Conservation (phyloP, 2,797 vertebrate genomes). For the Lerista edwardsae region DNA sequence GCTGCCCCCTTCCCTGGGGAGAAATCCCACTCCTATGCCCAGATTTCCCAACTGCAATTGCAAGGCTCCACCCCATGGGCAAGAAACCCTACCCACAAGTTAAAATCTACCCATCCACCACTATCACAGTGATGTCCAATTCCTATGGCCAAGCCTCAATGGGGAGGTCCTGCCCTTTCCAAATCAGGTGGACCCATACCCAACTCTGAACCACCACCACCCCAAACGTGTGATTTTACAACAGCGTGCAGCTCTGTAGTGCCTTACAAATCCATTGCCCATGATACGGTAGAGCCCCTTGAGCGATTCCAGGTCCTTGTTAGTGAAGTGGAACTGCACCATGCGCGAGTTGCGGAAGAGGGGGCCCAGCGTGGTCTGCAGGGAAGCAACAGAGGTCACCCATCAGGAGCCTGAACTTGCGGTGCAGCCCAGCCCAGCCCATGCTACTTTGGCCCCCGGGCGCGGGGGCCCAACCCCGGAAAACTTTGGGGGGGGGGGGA, state of each 20-base stretch:
- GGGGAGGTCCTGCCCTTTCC: neutral
- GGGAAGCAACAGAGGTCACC: neutral
- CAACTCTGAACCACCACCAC: fast-evolving
- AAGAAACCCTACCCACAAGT: neutral
- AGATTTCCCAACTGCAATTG: no score
- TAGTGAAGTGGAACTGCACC: constrained; percentile 91
- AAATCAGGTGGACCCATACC: neutral
- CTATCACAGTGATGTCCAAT: no score
- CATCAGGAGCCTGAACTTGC: neutral
- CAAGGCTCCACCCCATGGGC: no score
- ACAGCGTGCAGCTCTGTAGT: neutral
- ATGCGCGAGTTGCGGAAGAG: constrained; percentile 93
- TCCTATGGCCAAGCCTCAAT: neutral
- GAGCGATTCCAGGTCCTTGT: constrained; percentile 92
- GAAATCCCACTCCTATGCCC: neutral
- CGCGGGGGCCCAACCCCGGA: no score
- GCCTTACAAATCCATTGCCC: constrained; percentile 91
- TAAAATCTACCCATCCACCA: neutral
- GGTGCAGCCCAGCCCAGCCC: no score
- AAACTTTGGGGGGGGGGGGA: no score
- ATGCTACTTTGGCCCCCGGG: neutral
- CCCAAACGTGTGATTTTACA: neutral
- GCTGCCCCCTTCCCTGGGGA: no score
- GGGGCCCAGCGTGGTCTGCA: constrained; percentile 89
- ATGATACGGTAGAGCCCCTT: constrained; percentile 94